Percentiles rank a stretch among this genome's conserved stretches.
Evolutionary conservation across 2,113 vertebrate genomes (phyloP).

Genomic region (Cisticola juncidis): DNA sequence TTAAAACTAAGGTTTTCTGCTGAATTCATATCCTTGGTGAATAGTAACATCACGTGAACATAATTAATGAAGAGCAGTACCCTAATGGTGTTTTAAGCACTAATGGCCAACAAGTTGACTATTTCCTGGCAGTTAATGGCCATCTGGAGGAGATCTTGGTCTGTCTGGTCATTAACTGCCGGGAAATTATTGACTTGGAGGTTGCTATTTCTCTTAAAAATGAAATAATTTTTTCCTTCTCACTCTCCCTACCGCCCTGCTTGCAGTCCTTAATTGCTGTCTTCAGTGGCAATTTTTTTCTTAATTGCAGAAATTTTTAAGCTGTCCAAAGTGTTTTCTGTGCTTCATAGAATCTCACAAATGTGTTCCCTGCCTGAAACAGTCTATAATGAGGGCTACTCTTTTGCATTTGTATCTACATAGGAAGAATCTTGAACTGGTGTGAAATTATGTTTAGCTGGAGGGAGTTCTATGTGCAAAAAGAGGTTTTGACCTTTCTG

Average conservation of each 20-base stretch:
- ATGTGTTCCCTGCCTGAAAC: background rate
- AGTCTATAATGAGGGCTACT: background rate
- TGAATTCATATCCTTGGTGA: background rate
- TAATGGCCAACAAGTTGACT: background rate
- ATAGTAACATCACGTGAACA: background rate
- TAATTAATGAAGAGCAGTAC: slow-evolving; percentile 5
- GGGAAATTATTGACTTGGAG: slow-evolving; percentile 46
- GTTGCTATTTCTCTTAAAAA: slow-evolving; percentile 18
- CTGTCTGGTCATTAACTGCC: slow-evolving; percentile 7
- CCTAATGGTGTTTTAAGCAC: background rate
- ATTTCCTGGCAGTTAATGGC: slow-evolving; percentile 55
- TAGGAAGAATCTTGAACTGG: background rate
- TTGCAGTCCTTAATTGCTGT: background rate
- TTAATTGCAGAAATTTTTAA: background rate
- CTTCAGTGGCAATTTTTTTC: background rate
- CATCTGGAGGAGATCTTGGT: slow-evolving; percentile 54
- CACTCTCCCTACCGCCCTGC: background rate
- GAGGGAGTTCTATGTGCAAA: background rate
- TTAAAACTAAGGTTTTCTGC: background rate
- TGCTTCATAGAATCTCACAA: background rate
- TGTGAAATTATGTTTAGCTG: background rate
- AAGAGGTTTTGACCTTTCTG: background rate
- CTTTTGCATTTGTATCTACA: background rate
- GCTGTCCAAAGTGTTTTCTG: background rate
- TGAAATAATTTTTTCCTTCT: background rate